Conservation (phyloP, 2,113 vertebrate genomes). For the Ascaphus truei region DNA sequence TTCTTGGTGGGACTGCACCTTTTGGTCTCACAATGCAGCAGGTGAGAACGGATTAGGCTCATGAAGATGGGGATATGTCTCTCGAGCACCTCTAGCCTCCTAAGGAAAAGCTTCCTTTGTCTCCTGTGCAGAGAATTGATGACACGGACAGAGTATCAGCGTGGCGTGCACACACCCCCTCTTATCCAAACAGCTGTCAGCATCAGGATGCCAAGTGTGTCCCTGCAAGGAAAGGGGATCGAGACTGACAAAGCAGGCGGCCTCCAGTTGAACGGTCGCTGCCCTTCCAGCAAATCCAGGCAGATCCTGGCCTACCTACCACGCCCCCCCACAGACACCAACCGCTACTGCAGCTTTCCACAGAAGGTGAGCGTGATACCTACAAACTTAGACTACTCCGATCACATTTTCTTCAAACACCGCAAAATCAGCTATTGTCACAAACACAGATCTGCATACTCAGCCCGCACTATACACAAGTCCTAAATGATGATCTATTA, state of each 20-base stretch:
- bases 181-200: neutral
- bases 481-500: too few relatives aligned
- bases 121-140: neutral
- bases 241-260: neutral
- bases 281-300: neutral
- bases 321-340: constrained; percentile 8
- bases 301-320: constrained; percentile 35
- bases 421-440: neutral
- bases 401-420: neutral
- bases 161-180: neutral
- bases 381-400: too few relatives aligned
- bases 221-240: neutral
- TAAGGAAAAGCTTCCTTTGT: too few relatives aligned
- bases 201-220: constrained; percentile 2
- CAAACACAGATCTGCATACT: neutral
- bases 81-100: too few relatives aligned
- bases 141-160: constrained; percentile 24
- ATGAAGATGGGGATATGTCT: too few relatives aligned
- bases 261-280: neutral
- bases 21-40: too few relatives aligned
- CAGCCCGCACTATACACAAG: too few relatives aligned
- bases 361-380: constrained; percentile 14
- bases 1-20: too few relatives aligned
- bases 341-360: constrained; percentile 20
- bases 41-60: too few relatives aligned